Base-by-base conservation (phyloP, 2,888 invertebrate genomes). In the Drosophila prostipennis region DNA sequence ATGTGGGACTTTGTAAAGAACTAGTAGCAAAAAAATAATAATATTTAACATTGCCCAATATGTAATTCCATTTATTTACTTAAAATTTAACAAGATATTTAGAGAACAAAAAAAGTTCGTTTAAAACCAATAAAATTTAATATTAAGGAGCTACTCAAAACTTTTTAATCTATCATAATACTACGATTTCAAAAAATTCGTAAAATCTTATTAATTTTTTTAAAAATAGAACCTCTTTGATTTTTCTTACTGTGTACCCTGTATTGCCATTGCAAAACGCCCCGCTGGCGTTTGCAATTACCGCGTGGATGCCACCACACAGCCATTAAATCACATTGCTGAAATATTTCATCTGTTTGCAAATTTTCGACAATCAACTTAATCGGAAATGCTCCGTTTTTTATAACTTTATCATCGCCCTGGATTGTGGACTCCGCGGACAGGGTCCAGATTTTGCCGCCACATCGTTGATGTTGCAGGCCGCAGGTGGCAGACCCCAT, bases 281-380 rank as follows among this genome's bases (percentile, higher is more conserved):
- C 72, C 75, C 74, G 83, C 63, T 58, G 80, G 83, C 80, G 55
- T 78, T 83, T 69, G 80, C 74, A 80, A 80, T 80, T 80, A 80
- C 76, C 73, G 60, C 60, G 58, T 56, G 60, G 68, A 71, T 53
- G 48, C 72, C 72, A 72, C 72, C 70, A 49, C 61, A 34, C 37
- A 14, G 42, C 59, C 79, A 83, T 78, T 81, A 79, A 84, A 78
- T 87, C 79, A 80, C 53, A 72, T 59, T 43, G 65, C 77, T 78
- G 64, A 77, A 81, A 85, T 87, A 82, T 78, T 85, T 83, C 78
- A 83, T 87, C 87, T 81, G 79, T 76, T 87, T 83, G 77, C 84
- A 83, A 87, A 87, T 79, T 79, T 83, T 79, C 64, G 77, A 79
- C 84, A 84, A 80, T 86, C 78, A 82, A 78, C 65, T 61, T 73